Evolutionary conservation across 2,113 vertebrate genomes (phyloP).

Genomic region (Rafetus swinhoei): DNA sequence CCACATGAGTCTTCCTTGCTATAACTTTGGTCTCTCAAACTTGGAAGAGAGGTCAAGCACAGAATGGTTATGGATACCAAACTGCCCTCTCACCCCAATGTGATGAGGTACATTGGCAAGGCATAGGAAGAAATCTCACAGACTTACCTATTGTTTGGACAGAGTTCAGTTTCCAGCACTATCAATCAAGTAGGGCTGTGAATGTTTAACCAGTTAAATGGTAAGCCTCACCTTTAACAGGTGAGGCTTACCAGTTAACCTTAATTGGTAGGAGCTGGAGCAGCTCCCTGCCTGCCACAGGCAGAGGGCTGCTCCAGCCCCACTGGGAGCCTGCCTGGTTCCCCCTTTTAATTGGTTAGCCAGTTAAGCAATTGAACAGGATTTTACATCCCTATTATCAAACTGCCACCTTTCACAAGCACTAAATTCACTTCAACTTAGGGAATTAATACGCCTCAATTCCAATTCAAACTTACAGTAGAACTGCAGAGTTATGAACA

Average conservation of each 20-base stretch:
- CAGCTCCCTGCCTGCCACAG: too few species aligned
- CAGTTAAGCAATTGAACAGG: too few species aligned
- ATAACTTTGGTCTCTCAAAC: not conserved
- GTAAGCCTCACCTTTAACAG: too few species aligned
- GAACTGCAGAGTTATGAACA: too few species aligned
- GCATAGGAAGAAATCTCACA: not conserved
- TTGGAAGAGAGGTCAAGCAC: not conserved
- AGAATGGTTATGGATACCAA: fast-evolving
- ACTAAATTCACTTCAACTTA: not conserved
- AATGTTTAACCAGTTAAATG: too few species aligned
- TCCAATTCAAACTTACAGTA: not conserved
- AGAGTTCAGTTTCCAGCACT: not conserved
- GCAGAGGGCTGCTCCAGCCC: too few species aligned
- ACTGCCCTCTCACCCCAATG: fast-evolving
- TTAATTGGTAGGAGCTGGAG: too few species aligned
- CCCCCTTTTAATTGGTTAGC: too few species aligned
- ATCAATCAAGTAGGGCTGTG: too few species aligned
- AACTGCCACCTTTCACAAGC: not conserved
- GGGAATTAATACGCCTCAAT: not conserved
- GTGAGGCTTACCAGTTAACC: too few species aligned
- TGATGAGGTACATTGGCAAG: not conserved
- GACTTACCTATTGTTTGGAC: not conserved
- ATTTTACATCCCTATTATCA: too few species aligned
- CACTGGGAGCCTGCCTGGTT: too few species aligned
- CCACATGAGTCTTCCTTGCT: not conserved